Conservation (phyloP, 1,140 invertebrate species). For the Palaemon carinicauda region DNA sequence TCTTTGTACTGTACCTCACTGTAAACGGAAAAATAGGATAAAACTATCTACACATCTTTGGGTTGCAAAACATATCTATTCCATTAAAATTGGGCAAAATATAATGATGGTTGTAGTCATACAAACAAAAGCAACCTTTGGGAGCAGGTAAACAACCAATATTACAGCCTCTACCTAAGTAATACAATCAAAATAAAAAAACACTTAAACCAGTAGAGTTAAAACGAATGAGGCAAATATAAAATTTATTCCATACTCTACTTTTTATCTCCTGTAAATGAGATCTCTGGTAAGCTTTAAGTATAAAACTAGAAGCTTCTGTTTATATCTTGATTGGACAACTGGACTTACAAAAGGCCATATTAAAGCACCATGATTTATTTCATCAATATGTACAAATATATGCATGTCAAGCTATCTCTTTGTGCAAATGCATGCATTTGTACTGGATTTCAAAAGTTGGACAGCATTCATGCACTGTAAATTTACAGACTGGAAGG, state of each 20-base stretch:
- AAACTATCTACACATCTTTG: conserved; percentile 49
- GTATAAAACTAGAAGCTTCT: not conserved
- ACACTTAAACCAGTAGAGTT: not conserved
- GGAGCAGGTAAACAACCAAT: conserved; percentile 13
- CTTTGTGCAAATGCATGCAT: not conserved
- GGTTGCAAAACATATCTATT: not conserved
- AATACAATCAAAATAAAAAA: not conserved
- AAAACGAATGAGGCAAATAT: too few species aligned
- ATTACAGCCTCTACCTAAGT: not conserved
- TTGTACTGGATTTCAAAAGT: not conserved
- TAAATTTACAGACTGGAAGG: not conserved
- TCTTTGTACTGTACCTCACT: conserved; percentile 51
- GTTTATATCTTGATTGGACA: not conserved
- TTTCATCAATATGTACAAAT: conserved; percentile 21
- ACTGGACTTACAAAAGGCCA: not conserved
- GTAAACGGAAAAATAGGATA: conserved; percentile 1
- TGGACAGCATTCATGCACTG: not conserved
- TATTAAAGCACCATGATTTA: conserved; percentile 26
- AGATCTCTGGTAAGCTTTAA: not conserved
- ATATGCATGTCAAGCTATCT: not conserved
- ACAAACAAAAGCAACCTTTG: conserved; percentile 49
- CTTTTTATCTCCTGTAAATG: too few species aligned
- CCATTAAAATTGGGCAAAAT: not conserved
- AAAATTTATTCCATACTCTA: not conserved
- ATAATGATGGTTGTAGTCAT: not conserved